Percentiles rank a stretch among this genome's conserved stretches.
Conservation (phyloP, 2,888 invertebrate species). For the Halictus ligatus region DNA sequence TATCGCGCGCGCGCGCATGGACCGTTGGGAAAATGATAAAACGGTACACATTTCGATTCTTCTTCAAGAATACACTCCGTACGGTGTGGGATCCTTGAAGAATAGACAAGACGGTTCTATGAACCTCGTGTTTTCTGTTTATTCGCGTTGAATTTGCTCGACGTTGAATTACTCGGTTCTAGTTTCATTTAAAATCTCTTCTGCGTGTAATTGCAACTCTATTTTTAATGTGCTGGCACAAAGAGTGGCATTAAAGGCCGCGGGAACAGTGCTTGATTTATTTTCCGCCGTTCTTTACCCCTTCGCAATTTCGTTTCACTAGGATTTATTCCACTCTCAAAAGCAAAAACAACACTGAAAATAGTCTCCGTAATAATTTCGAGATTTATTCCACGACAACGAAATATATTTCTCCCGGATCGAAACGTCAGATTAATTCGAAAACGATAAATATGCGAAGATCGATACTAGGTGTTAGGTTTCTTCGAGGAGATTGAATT, state of each 20-base stretch:
- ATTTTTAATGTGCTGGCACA: neutral
- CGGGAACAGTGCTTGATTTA: neutral
- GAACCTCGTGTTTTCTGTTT: neutral
- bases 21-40: slow-evolving; percentile 31
- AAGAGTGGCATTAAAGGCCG: neutral
- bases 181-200: neutral
- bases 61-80: neutral
- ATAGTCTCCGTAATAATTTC: neutral
- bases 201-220: neutral
- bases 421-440: neutral
- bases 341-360: neutral
- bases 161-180: neutral
- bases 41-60: neutral
- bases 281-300: neutral
- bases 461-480: neutral
- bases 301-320: neutral
- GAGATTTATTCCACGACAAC: neutral
- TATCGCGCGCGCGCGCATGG: slow-evolving; percentile 20
- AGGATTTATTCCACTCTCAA: neutral
- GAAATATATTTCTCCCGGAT: too few relatives aligned
- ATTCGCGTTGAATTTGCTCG: neutral
- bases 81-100: neutral
- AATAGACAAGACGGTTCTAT: neutral
- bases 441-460: neutral
- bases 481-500: neutral